Evolutionary conservation across 1,140 invertebrate genomes (phyloP).

Genomic region (Drosophila tsacasi): DNA sequence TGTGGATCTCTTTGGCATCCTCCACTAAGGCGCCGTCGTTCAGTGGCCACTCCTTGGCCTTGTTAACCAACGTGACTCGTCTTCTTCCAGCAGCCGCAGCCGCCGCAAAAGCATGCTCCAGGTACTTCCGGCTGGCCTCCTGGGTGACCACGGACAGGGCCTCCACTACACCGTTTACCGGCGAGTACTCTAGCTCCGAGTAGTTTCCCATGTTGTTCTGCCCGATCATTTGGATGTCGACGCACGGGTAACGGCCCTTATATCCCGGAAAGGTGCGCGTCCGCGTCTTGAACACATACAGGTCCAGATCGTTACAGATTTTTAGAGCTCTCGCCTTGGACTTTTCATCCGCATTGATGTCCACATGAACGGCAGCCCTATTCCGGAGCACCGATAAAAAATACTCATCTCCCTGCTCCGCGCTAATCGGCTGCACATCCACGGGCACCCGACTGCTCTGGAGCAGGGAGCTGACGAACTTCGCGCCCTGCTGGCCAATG

Average conservation of each 20-base stretch:
- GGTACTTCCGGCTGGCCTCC: slow-evolving; percentile 22
- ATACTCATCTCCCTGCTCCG: slow-evolving; percentile 54
- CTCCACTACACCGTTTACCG: slow-evolving; percentile 73
- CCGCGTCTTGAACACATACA: slow-evolving; percentile 58
- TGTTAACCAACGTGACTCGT: slow-evolving; percentile 62
- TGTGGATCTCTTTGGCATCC: slow-evolving; percentile 37
- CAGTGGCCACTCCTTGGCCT: slow-evolving; percentile 62
- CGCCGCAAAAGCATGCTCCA: slow-evolving; percentile 50
- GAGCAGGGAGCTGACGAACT: slow-evolving; percentile 60
- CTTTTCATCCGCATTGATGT: slow-evolving; percentile 50
- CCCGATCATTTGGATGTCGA: slow-evolving; percentile 61
- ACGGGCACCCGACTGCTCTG: slow-evolving; percentile 63
- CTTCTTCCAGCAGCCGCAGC: slow-evolving; percentile 33
- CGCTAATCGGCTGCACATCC: slow-evolving; percentile 49
- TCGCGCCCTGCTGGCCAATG: slow-evolving; percentile 66
- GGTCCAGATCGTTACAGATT: slow-evolving; percentile 67
- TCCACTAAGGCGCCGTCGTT: slow-evolving; percentile 54
- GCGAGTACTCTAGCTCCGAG: slow-evolving; percentile 70
- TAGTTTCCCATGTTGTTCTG: slow-evolving; percentile 76
- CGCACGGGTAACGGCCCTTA: slow-evolving; percentile 55
- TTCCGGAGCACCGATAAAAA: slow-evolving; percentile 68
- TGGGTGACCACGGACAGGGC: slow-evolving; percentile 57
- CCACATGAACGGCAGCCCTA: slow-evolving; percentile 66
- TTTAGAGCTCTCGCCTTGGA: slow-evolving; percentile 55
- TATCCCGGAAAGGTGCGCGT: slow-evolving; percentile 67